Percentiles rank a stretch among this genome's conserved stretches.
phyloP scores from a whole-genome alignment of 1,140 invertebrate species.

The Holotrichia oblita region DNA sequence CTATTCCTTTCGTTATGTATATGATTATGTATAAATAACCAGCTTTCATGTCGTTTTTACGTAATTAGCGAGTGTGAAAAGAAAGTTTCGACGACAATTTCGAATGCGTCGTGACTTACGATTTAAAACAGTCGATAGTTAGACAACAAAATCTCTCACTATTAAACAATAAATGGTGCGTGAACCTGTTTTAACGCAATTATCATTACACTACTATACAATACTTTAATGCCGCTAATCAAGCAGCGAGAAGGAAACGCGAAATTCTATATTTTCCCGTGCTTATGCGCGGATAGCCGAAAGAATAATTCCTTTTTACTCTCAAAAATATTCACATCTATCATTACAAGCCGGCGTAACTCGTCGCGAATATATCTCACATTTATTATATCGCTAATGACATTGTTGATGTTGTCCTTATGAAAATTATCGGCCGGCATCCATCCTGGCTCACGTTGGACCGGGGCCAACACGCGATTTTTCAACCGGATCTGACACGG shows the following conservation, averaged over 20 bases:
- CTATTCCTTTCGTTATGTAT: too few relatives aligned
- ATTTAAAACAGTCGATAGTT: neutral
- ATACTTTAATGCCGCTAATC: neutral
- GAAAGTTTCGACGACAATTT: slow-evolving; percentile 2
- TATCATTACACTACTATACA: neutral
- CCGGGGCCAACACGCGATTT: neutral
- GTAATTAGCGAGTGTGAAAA: neutral
- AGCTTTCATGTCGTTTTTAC: neutral
- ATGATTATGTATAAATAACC: too few relatives aligned
- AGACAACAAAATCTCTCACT: neutral
- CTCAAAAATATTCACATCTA: neutral
- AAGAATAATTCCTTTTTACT: too few relatives aligned
- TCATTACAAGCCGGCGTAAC: neutral
- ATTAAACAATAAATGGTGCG: slow-evolving; percentile 12
- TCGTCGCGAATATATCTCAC: neutral
- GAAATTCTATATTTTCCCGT: neutral
- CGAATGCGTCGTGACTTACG: slow-evolving; percentile 1
- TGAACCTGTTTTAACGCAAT: neutral
- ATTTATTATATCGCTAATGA: slow-evolving; percentile 25
- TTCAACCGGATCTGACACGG: slow-evolving; percentile 6
- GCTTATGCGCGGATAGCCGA: neutral
- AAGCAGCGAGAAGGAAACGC: neutral
- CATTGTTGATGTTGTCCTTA: neutral
- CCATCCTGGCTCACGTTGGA: neutral
- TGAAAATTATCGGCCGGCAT: slow-evolving; percentile 1